A percentile compares a stretch with the other conserved stretches of the same genome.
These are phyloP conservation scores for Anguilla marmorata DNA, from an alignment of 2,797 vertebrate species.

Conservation along the genomic window DNA sequence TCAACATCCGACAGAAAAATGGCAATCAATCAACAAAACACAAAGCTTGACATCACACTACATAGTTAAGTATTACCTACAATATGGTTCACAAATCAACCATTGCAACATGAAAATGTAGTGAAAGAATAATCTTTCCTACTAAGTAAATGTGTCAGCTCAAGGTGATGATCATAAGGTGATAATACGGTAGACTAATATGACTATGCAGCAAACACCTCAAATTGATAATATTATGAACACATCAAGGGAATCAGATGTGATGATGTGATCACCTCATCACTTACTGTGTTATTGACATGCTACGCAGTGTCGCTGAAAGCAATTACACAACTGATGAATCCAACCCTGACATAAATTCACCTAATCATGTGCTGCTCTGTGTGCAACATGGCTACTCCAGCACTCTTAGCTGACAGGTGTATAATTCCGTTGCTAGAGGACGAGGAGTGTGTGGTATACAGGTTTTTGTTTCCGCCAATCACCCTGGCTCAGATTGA, in stretches of 20 bases:
- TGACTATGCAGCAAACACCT: not conserved
- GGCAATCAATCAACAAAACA: too few species aligned
- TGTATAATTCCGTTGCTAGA: too few species aligned
- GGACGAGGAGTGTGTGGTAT: not conserved
- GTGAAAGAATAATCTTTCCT: not conserved
- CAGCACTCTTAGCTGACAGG: not conserved
- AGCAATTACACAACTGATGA: not conserved
- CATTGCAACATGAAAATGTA: not conserved
- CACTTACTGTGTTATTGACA: not conserved
- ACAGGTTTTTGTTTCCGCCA: not conserved
- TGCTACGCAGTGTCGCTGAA: not conserved
- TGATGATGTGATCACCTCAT: not conserved
- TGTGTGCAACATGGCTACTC: not conserved
- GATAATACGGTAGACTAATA: not conserved
- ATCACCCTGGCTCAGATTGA: not conserved
- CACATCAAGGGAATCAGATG: not conserved
- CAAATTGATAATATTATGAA: not conserved
- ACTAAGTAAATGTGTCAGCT: not conserved
- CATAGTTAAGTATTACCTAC: too few species aligned
- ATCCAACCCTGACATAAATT: not conserved
- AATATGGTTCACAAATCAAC: not conserved
- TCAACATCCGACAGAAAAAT: too few species aligned
- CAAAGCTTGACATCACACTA: too few species aligned
- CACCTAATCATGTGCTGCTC: not conserved
- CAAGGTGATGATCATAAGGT: not conserved